Evolutionary conservation across 2,888 invertebrate genomes (phyloP).

Genomic region (Diaphora mendica): DNA sequence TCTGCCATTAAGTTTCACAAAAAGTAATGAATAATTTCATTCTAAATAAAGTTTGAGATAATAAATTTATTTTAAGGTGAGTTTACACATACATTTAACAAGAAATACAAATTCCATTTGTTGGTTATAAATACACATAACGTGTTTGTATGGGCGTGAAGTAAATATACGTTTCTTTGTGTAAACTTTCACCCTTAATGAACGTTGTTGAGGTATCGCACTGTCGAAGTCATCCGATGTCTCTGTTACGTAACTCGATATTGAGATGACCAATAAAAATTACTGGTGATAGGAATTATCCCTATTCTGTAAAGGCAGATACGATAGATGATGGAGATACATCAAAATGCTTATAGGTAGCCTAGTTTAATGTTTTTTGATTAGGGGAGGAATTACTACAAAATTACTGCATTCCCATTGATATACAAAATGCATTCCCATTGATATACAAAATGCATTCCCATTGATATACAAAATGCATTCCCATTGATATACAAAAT

Average conservation of each 20-base stretch:
- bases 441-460: too few species aligned
- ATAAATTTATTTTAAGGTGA: background rate
- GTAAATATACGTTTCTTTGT: slow-evolving; percentile 63
- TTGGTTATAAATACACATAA: slow-evolving; percentile 33
- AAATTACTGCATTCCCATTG: too few species aligned
- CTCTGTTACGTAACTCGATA: slow-evolving; percentile 50
- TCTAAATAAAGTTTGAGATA: background rate
- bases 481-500: too few species aligned
- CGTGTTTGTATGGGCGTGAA: slow-evolving; percentile 41
- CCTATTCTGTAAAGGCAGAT: background rate
- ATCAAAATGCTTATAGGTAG: background rate
- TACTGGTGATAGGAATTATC: background rate
- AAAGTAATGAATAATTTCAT: background rate
- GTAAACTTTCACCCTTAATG: slow-evolving; percentile 69
- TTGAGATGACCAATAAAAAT: slow-evolving; percentile 25
- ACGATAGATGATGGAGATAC: background rate
- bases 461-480: too few species aligned
- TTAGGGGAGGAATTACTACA: too few species aligned
- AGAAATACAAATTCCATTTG: slow-evolving; percentile 24
- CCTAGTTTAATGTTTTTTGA: too few species aligned
- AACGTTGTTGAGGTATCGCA: slow-evolving; percentile 59
- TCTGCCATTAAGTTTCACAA: background rate
- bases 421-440: too few species aligned
- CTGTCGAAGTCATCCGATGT: slow-evolving; percentile 49
- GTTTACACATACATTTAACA: slow-evolving; percentile 11